A percentile compares a stretch with the other conserved stretches of the same genome.
phyloP scores from a whole-genome alignment of 2,797 vertebrate genomes.

The Rhincodon typus region DNA sequence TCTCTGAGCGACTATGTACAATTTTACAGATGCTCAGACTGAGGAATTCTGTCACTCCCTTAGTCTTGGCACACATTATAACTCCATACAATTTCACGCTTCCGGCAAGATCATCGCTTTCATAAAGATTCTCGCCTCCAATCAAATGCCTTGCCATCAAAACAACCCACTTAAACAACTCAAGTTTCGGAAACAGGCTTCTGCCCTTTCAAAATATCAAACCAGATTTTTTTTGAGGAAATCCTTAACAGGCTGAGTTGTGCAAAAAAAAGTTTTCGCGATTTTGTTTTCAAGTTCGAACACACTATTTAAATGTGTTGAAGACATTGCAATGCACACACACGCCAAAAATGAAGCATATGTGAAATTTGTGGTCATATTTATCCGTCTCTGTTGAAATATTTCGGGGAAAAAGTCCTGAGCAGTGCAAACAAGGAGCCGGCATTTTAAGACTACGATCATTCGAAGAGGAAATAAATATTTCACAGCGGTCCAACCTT shows the following conservation, averaged over 20 bases:
- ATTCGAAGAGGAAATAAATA: conserved; percentile 22
- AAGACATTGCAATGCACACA: background rate
- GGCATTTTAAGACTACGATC: background rate
- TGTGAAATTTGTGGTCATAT: background rate
- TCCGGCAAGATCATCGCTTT: background rate
- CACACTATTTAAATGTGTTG: background rate
- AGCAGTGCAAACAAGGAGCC: conserved; percentile 24
- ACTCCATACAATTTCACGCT: background rate
- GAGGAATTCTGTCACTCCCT: background rate
- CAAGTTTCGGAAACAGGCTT: background rate
- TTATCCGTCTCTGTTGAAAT: conserved; percentile 12
- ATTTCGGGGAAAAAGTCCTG: background rate
- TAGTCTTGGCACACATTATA: background rate
- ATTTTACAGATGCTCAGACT: background rate
- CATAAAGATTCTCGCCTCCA: background rate
- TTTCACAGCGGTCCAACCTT: conserved; percentile 23
- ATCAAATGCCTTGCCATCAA: background rate
- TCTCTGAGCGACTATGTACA: background rate
- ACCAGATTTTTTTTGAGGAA: background rate
- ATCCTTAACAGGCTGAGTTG: background rate
- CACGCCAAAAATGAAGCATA: background rate
- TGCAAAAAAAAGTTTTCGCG: background rate
- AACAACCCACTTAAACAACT: background rate
- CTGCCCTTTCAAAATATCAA: background rate
- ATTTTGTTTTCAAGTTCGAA: background rate